Evolutionary conservation across 2,888 invertebrate species (phyloP), one percentile per base, ranked within the genome.

Genomic region (Drosophila melanosoma): DNA sequence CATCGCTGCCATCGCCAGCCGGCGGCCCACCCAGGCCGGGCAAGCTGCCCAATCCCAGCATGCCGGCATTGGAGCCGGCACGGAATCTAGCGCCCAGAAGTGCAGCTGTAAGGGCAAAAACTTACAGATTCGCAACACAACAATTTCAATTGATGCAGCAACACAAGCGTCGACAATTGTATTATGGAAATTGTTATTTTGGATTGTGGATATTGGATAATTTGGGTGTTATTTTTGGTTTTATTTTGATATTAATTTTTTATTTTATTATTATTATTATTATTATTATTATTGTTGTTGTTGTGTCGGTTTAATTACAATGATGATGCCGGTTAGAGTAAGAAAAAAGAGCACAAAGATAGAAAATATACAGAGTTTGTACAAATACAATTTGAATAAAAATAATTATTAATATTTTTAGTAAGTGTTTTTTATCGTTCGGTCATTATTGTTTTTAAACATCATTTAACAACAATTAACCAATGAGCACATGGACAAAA

Each of bases 61-160:
- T 95, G 94, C 95, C 96, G 94, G 95, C 95, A 95, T 95, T 95
- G 48, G 92, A 92, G 94, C 95, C 96, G 95, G 96, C 95, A 93
- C 96, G 95, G 94, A 96, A 96, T 94, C 96, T 95, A 93, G 96
- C 96, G 93, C 96, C 96, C 94, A 96, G 94, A 92, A 96, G 95
- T 94, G 96, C 96, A 94, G 96, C 96, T 96, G 96, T 95, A 93
- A 93, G 93, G 91, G 92, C 92, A 92, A 92, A 92, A 90, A 93
- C 92, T 93, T 93, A 87, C 87, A 88, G 79, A 88, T 78, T 86
- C 79, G 87, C 89, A 90, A 86, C 80, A 76, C 63, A 69, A 69
- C 20, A 65, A 56, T 65, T 78, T 78, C 69, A 73, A 80, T 72
- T 62, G 52, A 61, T 64, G 70, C 48, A 75, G 51, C 51, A 15